These are phyloP conservation scores for Podarcis siculus DNA, from an alignment of 2,797 vertebrate species.

Conservation along the genomic window DNA sequence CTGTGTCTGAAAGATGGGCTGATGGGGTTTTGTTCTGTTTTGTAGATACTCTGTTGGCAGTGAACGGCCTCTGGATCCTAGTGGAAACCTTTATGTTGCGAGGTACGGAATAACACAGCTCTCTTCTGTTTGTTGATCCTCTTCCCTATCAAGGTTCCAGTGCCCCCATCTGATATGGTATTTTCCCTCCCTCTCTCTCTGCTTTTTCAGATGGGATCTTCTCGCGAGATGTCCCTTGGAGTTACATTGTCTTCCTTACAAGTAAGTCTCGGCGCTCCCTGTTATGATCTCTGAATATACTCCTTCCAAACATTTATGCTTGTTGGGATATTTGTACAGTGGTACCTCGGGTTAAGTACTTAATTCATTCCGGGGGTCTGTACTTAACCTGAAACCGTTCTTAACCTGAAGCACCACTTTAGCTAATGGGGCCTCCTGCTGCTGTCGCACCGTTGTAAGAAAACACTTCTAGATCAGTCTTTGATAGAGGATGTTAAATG, in stretches of 20 bases:
- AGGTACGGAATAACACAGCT: slow-evolving; percentile 77
- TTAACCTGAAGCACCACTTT: no score
- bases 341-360: no score
- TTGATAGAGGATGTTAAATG: neutral
- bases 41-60: slow-evolving; percentile 91
- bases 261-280: slow-evolving; percentile 80
- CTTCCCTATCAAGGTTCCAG: neutral
- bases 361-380: no score
- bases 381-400: no score
- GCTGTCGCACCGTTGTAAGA: no score
- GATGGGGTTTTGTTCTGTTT: slow-evolving; percentile 37
- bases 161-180: neutral
- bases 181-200: neutral
- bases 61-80: slow-evolving; percentile 96
- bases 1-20: neutral
- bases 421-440: no score
- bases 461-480: neutral
- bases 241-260: slow-evolving; percentile 94
- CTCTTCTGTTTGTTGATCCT: neutral
- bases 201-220: slow-evolving; percentile 85
- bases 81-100: slow-evolving; percentile 91
- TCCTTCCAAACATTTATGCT: neutral
- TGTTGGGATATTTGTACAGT: neutral
- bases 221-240: slow-evolving; percentile 90
- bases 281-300: neutral